phyloP scores from a whole-genome alignment of 2,113 vertebrate species.

The Vanacampus margaritifer region DNA sequence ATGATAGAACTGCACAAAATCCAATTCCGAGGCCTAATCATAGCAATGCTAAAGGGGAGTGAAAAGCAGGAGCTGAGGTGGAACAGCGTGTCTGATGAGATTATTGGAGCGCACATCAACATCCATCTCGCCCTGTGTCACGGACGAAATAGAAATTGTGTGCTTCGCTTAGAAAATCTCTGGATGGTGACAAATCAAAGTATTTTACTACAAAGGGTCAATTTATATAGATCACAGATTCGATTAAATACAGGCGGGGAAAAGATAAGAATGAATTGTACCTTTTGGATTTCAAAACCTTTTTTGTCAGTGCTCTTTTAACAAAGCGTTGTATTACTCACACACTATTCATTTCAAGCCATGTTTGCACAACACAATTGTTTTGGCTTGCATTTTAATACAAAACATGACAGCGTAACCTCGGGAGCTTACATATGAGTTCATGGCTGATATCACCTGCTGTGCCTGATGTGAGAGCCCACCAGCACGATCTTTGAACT shows the following conservation, averaged over 20 bases:
- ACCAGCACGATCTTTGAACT: not conserved
- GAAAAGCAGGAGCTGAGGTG: slow-evolving; percentile 47
- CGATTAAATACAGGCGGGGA: slow-evolving; percentile 14
- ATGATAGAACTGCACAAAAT: slow-evolving; percentile 41
- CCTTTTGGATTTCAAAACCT: slow-evolving; percentile 8
- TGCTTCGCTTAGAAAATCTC: slow-evolving; percentile 23
- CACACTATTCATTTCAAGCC: not conserved
- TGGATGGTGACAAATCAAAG: slow-evolving; percentile 32
- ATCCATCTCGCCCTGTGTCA: slow-evolving; percentile 21
- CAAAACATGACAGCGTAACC: not conserved
- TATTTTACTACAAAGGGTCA: slow-evolving; percentile 37
- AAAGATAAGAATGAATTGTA: slow-evolving; percentile 6
- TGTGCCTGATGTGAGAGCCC: not conserved
- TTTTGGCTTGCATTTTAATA: not conserved
- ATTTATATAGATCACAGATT: slow-evolving; percentile 34
- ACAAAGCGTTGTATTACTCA: no score
- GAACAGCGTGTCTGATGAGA: slow-evolving; percentile 52
- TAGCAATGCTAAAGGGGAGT: slow-evolving; percentile 28
- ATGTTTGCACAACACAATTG: not conserved
- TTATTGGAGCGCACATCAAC: slow-evolving; percentile 46
- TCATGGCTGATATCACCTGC: not conserved
- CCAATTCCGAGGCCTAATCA: slow-evolving; percentile 57
- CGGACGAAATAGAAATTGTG: slow-evolving; percentile 30
- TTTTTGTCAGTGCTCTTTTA: not conserved
- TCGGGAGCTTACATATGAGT: not conserved